Conservation (phyloP, 2,797 vertebrate species). For the Takifugu ocellatus region DNA sequence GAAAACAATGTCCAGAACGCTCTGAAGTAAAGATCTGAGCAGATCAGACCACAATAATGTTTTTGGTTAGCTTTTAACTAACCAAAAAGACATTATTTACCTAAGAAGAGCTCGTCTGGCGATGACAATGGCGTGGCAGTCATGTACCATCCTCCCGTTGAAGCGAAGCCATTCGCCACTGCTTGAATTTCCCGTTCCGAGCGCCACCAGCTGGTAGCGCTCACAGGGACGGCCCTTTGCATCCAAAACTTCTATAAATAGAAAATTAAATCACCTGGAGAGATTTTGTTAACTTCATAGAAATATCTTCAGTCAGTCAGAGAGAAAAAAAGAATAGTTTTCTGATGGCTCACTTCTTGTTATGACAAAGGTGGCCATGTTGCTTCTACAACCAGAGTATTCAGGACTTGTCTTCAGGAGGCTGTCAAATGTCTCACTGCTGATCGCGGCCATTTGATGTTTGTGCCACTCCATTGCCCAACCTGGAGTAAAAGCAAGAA, state of each 20-base stretch:
- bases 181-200: conserved; percentile 70
- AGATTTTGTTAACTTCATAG: no score
- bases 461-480: conserved; percentile 68
- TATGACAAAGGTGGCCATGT: conserved; percentile 76
- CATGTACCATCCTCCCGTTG: conserved; percentile 73
- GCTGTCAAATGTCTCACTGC: conserved; percentile 64
- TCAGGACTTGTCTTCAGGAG: conserved; percentile 68
- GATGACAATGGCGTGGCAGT: conserved; percentile 74
- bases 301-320: not conserved
- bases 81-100: conserved; percentile 33
- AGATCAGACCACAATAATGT: no score
- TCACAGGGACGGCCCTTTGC: conserved; percentile 38
- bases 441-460: conserved; percentile 63
- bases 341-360: conserved; percentile 63
- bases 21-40: no score
- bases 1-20: no score
- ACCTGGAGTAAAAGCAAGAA: conserved; percentile 34
- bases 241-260: conserved; percentile 53
- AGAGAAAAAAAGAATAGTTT: not conserved
- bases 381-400: conserved; percentile 64
- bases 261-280: not conserved
- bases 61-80: no score
- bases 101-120: conserved; percentile 75
- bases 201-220: conserved; percentile 69
- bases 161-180: conserved; percentile 67